Conservation (phyloP, 2,888 invertebrate genomes). For the Minunthozetes semirufus region DNA sequence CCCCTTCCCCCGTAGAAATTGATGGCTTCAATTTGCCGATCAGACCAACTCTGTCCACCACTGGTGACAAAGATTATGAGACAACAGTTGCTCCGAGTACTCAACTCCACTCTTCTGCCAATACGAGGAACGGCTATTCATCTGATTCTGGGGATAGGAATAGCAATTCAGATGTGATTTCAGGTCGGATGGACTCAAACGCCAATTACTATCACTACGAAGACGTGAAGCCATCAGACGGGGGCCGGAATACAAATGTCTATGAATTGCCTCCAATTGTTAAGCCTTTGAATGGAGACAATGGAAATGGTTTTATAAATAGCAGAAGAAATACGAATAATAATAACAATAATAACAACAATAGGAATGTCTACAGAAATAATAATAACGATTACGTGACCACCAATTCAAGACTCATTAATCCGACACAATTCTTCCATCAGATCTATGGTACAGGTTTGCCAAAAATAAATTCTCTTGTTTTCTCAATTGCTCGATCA, state of each 20-base stretch:
- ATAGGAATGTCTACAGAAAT: constrained; percentile 1
- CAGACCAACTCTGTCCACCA: neutral
- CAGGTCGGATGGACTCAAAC: neutral
- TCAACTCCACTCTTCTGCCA: neutral
- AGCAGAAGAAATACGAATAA: neutral
- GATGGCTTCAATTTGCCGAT: neutral
- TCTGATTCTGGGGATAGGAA: neutral
- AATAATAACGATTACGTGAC: constrained; percentile 11
- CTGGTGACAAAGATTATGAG: neutral
- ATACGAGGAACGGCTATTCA: neutral
- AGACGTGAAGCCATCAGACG: neutral
- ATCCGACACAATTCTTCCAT: constrained; percentile 18
- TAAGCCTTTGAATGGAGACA: constrained; percentile 4
- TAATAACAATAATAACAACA: neutral
- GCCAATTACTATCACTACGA: constrained; percentile 20
- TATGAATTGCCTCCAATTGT: constrained; percentile 20
- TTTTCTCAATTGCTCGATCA: too few species aligned
- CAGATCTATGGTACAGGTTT: constrained; percentile 19
- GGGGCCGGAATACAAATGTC: neutral
- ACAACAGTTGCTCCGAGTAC: neutral
- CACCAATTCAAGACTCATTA: neutral
- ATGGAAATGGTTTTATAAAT: constrained; percentile 2
- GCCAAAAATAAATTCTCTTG: neutral
- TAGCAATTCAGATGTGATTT: neutral
- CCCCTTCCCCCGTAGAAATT: neutral